Base-by-base conservation (phyloP, 2,113 vertebrate species). In the Capra hircus region DNA sequence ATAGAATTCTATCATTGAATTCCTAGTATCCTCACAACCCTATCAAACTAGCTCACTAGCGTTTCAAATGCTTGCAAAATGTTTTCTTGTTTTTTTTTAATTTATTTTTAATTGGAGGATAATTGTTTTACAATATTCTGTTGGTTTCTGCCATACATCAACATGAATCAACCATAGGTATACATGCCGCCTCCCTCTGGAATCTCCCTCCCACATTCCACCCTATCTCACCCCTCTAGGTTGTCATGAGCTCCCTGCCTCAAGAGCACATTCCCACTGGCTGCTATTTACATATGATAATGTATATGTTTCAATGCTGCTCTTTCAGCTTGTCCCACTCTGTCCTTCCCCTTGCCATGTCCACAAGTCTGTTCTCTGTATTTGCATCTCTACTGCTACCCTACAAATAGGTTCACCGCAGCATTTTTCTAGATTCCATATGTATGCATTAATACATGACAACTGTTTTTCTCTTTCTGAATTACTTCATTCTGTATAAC, bases 181-280 rank as follows among this genome's bases (percentile, higher is more conserved):
- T 40, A 74, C 23, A 77, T 43, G 12, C 40, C 3, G 0, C 71
- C 5, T 74, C 71, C 67, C 36, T 40, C n/a, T 40, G 40, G 36
- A 74, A 43, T 23, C 36, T 77, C 21, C n/a, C 67, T 43, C 71
- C 21, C 36, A 77, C 11, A 40, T 25, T 6, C 11, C 71, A 77
- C 36, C 6, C 6, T 43, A 43, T 43, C 23, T 43, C 23, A 77
- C 71, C 11, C 36, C 1, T 77, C 36, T 43, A 43, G 36, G 36
- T 27, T 43, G 6, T 43, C 71, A 43, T 0, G 0, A 77, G 36
- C 12, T 27, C 36, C 36, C 36, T 43, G 71, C 36, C 23, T 27
- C 36, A 77, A 27, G 71, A 77, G 36, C 71, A 77, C 23, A 27
- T 77, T 77, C 36, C 36, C 71, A 77, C 23, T 77, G 36, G 71